Evolutionary conservation across 2,888 invertebrate genomes (phyloP).

Genomic region (Diarsia rubi): DNA sequence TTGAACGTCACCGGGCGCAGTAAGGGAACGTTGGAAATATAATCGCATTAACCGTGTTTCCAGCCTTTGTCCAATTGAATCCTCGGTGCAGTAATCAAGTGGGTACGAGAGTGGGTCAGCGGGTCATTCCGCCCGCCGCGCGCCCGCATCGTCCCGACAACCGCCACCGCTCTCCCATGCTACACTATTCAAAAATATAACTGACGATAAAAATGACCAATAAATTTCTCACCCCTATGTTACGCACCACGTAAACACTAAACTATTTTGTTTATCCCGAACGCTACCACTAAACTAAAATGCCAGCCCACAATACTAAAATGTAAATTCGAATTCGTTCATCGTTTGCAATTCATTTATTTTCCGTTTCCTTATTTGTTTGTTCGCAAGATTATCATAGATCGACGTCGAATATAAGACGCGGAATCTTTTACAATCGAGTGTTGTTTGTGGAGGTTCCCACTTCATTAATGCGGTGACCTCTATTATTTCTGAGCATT

Average conservation of each 20-base stretch:
- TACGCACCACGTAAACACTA: slow-evolving; percentile 64
- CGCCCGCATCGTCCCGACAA: slow-evolving; percentile 70
- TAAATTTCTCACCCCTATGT: slow-evolving; percentile 81
- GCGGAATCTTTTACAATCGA: slow-evolving; percentile 21
- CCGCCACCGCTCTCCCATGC: slow-evolving; percentile 72
- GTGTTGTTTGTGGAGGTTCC: slow-evolving; percentile 27
- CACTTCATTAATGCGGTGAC: slow-evolving; percentile 48
- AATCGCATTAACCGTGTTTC: slow-evolving; percentile 85
- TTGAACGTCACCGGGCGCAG: slow-evolving; percentile 62
- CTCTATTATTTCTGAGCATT: slow-evolving; percentile 47
- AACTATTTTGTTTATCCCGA: slow-evolving; percentile 58
- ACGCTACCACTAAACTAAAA: slow-evolving; percentile 35
- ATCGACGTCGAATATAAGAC: slow-evolving; percentile 33
- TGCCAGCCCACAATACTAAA: slow-evolving; percentile 64
- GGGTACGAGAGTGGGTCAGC: slow-evolving; percentile 84
- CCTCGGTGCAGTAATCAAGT: slow-evolving; percentile 84
- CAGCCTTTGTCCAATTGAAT: slow-evolving; percentile 86
- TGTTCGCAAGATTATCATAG: slow-evolving; percentile 49
- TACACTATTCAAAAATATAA: slow-evolving; percentile 81
- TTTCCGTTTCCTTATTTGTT: slow-evolving; percentile 63
- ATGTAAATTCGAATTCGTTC: slow-evolving; percentile 60
- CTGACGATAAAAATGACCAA: slow-evolving; percentile 77
- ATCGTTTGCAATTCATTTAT: slow-evolving; percentile 60
- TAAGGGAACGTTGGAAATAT: slow-evolving; percentile 75
- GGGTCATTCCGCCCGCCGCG: slow-evolving; percentile 80